Conservation (phyloP, 92 coral and sea anemone genomes). For the Parazoanthus atlanticus region DNA sequence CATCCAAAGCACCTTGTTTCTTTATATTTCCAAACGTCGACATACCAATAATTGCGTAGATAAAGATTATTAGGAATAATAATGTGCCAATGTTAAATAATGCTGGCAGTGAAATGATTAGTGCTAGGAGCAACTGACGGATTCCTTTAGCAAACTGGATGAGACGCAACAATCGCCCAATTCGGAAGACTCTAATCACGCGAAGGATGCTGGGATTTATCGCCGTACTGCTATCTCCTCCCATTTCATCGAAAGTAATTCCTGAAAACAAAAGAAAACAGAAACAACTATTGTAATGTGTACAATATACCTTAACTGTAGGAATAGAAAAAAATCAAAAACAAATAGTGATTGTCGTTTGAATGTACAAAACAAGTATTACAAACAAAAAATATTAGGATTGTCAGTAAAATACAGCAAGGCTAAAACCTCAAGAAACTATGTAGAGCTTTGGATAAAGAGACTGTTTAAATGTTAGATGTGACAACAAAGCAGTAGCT, state of each 20-base stretch:
- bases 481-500: too few relatives aligned
- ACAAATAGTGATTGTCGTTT: too few relatives aligned
- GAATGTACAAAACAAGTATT: too few relatives aligned
- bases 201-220: conserved; percentile 81
- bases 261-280: conserved; percentile 51
- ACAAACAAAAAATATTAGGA: too few relatives aligned
- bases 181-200: conserved; percentile 88
- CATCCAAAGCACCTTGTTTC: conserved; percentile 84
- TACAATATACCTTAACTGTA: too few relatives aligned
- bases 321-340: not conserved
- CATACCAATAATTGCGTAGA: conserved; percentile 96
- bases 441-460: too few relatives aligned
- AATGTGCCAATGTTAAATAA: conserved; percentile 91
- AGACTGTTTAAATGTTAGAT: too few relatives aligned
- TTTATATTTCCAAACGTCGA: conserved; percentile 84
- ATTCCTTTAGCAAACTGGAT: conserved; percentile 96
- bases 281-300: not conserved
- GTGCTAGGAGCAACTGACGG: conserved; percentile 87
- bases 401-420: too few relatives aligned
- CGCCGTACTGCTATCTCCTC: conserved; percentile 52
- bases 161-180: conserved; percentile 82
- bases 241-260: conserved; percentile 78
- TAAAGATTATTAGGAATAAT: conserved; percentile 84
- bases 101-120: conserved; percentile 91
- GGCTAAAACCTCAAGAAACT: too few relatives aligned